phyloP scores from a whole-genome alignment of 64 coral and sea anemone genomes.

The Stichodactyla mertensii region DNA sequence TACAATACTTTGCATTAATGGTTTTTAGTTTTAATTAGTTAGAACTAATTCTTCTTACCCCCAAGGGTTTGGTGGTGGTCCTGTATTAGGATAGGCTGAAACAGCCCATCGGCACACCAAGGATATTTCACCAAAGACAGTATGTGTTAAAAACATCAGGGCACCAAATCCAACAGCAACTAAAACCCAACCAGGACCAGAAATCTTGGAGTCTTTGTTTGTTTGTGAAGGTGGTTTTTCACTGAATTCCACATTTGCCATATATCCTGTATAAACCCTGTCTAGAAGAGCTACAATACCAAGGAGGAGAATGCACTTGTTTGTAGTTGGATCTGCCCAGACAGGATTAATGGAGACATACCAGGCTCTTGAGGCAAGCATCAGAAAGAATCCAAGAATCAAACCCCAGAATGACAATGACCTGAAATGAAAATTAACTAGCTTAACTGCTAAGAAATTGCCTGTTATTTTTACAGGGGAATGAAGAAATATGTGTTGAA shows the following conservation, averaged over 20 bases:
- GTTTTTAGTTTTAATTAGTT: too few species aligned
- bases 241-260: constrained; percentile 30
- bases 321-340: constrained; percentile 67
- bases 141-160: constrained; percentile 75
- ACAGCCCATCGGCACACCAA: constrained; percentile 87
- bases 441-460: neutral
- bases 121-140: constrained; percentile 93
- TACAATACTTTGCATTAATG: too few species aligned
- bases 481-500: too few species aligned
- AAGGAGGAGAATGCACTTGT: constrained; percentile 62
- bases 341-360: constrained; percentile 88
- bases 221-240: constrained; percentile 2
- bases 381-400: constrained; percentile 82
- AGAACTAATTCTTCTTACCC: constrained; percentile 58
- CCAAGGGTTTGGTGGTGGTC: constrained; percentile 89
- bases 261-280: constrained; percentile 73
- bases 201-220: constrained; percentile 46
- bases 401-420: constrained; percentile 92
- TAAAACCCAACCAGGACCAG: constrained; percentile 71
- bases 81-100: constrained; percentile 62
- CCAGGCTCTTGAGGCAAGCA: constrained; percentile 59
- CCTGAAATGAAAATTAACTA: constrained; percentile 37
- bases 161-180: constrained; percentile 84
- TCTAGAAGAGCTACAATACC: constrained; percentile 48
- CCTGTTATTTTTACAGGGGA: too few species aligned